Percentiles rank a stretch among this genome's conserved stretches.
These are phyloP conservation scores for Mus musculus DNA, from an alignment of 2,113 vertebrate species.

Conservation along the genomic window DNA sequence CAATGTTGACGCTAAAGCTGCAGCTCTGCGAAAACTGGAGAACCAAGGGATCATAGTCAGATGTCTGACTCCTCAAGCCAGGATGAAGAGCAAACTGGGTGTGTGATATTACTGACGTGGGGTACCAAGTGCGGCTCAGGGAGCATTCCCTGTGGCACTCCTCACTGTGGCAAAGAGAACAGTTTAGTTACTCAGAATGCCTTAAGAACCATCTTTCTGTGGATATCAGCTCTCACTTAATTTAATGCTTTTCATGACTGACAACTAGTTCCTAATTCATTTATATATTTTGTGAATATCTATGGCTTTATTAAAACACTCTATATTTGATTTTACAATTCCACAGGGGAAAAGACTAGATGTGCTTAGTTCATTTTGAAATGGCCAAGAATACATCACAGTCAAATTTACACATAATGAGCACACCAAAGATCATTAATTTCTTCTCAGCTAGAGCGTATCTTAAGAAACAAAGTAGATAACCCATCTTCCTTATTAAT, in stretches of 20 bases:
- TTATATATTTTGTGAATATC: constrained; percentile 20
- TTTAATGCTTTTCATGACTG: constrained; percentile 43
- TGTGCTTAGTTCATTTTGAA: constrained; percentile 54
- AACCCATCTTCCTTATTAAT: constrained; percentile 38
- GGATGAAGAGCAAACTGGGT: neutral
- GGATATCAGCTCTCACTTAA: constrained; percentile 46
- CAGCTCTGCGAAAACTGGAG: neutral
- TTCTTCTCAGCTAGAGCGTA: constrained; percentile 11
- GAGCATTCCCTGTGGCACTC: neutral
- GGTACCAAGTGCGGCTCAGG: neutral
- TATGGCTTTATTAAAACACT: constrained; percentile 23
- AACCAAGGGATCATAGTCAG: neutral
- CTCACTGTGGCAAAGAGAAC: neutral
- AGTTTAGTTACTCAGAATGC: neutral
- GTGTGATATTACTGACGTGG: neutral
- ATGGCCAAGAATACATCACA: neutral
- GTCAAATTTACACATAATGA: constrained; percentile 44
- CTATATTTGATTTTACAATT: constrained; percentile 56
- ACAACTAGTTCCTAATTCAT: constrained; percentile 30
- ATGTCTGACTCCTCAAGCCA: neutral
- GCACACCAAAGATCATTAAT: constrained; percentile 40
- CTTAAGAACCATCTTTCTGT: neutral
- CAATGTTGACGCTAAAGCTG: neutral
- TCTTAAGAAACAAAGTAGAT: constrained; percentile 19
- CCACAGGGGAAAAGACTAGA: constrained; percentile 6